Evolutionary conservation across 2,797 vertebrate species (phyloP).

Genomic region (Hydrophis major): DNA sequence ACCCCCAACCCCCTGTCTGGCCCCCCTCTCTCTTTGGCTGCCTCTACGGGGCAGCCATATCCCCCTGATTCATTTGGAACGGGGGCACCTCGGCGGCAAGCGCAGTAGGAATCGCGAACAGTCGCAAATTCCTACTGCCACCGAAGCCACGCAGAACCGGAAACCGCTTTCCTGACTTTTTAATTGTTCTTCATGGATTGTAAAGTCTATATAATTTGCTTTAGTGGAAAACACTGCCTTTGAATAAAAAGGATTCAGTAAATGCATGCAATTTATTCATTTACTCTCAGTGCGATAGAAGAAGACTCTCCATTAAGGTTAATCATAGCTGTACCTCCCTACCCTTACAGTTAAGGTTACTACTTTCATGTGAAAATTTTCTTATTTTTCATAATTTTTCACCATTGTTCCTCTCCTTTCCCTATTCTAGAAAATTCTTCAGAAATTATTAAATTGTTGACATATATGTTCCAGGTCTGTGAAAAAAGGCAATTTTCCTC

Average conservation of each 20-base stretch:
- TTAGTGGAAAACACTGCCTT: conserved; percentile 38
- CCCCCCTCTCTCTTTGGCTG: too few relatives aligned
- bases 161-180: conserved; percentile 32
- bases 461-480: not conserved
- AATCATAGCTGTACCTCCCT: not conserved
- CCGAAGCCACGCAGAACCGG: too few relatives aligned
- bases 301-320: conserved; percentile 8
- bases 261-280: conserved; percentile 16
- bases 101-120: too few relatives aligned
- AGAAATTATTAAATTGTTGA: not conserved
- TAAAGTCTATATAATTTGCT: conserved; percentile 50
- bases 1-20: too few relatives aligned
- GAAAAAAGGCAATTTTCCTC: not conserved
- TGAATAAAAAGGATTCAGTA: conserved; percentile 40
- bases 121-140: too few relatives aligned
- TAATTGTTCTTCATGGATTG: conserved; percentile 62
- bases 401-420: conserved; percentile 19
- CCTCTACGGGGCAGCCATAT: too few relatives aligned
- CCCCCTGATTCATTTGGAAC: too few relatives aligned
- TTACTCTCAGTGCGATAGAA: conserved; percentile 3
- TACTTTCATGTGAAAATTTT: not conserved
- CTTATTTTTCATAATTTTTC: conserved; percentile 15
- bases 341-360: conserved; percentile 5
- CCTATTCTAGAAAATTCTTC: not conserved
- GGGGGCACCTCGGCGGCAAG: too few relatives aligned